Evolutionary conservation across 2,888 invertebrate genomes (phyloP).

Genomic region (Caenorhabditis sp.): DNA sequence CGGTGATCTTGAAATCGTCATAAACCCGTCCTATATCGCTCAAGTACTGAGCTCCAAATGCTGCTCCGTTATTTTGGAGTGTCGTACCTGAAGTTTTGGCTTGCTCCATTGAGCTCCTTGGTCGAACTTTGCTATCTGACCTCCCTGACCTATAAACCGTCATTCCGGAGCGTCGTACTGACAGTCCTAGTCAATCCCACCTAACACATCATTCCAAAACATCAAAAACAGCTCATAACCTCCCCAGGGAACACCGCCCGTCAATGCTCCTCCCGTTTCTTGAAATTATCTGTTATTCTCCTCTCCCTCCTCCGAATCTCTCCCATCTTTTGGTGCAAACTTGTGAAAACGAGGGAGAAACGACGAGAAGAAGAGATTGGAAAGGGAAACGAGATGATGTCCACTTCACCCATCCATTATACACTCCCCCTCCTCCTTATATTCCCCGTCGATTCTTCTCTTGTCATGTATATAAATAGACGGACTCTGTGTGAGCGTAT

Average conservation of each 20-base stretch:
- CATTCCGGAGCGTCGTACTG: background rate
- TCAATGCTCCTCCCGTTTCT: background rate
- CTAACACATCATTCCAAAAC: background rate
- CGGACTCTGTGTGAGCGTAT: background rate
- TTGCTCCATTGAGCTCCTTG: too few relatives aligned
- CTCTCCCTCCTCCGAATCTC: background rate
- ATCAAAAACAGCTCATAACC: too few relatives aligned
- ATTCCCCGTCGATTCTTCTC: background rate
- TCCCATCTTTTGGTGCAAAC: background rate
- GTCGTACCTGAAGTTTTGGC: too few relatives aligned
- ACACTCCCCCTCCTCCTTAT: background rate
- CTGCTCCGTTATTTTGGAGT: too few relatives aligned
- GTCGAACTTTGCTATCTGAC: too few relatives aligned
- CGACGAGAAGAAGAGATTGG: background rate
- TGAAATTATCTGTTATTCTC: constrained; percentile 7
- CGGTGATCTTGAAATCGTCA: too few relatives aligned
- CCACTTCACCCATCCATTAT: constrained; percentile 8
- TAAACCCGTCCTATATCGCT: too few relatives aligned
- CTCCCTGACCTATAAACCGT: too few relatives aligned
- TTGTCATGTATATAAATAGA: background rate
- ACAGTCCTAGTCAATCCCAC: too few relatives aligned
- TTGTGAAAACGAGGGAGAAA: background rate
- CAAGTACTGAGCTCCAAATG: too few relatives aligned
- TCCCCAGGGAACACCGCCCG: background rate
- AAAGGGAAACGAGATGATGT: background rate